Evolutionary conservation across 2,797 vertebrate species (phyloP).

Genomic region (Eulemur mongoz): DNA sequence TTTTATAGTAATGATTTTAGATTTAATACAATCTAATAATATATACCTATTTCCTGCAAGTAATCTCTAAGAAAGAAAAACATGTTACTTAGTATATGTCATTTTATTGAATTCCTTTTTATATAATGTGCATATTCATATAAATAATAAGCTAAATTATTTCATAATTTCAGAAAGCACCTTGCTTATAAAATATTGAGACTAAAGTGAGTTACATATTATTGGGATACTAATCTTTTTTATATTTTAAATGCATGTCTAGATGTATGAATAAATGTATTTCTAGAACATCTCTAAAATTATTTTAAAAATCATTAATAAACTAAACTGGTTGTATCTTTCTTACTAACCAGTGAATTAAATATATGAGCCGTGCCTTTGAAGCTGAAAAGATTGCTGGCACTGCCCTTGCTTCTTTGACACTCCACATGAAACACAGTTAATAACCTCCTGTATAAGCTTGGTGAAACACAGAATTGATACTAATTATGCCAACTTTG

Average conservation of each 20-base stretch:
- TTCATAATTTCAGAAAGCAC: not conserved
- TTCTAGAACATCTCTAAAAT: conserved; percentile 67
- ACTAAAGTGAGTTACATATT: not conserved
- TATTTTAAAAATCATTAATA: conserved; percentile 79
- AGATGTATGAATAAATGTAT: conserved; percentile 64
- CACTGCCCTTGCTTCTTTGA: conserved; percentile 77
- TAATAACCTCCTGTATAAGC: conserved; percentile 82
- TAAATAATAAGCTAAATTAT: not conserved
- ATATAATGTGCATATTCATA: not conserved
- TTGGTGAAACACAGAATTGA: conserved; percentile 81
- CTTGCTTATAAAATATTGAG: not conserved
- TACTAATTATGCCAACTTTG: conserved; percentile 84
- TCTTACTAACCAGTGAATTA: conserved; percentile 78
- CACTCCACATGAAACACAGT: conserved; percentile 81
- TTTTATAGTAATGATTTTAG: not conserved
- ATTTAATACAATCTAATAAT: conserved; percentile 1
- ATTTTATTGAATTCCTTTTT: not conserved
- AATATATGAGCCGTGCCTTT: conserved; percentile 82
- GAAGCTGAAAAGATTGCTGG: conserved; percentile 82
- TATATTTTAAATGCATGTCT: conserved; percentile 52
- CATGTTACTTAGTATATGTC: not conserved
- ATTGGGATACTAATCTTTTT: not conserved
- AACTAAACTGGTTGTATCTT: conserved; percentile 69
- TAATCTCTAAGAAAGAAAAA: not conserved
- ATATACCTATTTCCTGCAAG: not conserved